These are phyloP conservation scores for Lamellibrachia satsuma DNA, from an alignment of 2,888 invertebrate species.

Conservation along the genomic window DNA sequence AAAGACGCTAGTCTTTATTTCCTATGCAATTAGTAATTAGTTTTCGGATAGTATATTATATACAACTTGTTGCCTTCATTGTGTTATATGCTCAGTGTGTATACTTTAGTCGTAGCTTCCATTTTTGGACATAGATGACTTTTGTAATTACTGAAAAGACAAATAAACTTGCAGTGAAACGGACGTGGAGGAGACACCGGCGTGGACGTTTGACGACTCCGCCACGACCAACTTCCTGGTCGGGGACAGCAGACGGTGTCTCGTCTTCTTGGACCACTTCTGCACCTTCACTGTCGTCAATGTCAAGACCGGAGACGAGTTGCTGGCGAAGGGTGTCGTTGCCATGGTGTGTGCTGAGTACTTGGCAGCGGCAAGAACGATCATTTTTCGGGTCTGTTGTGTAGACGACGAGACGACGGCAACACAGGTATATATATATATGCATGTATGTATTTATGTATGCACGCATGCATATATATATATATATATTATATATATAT, in stretches of 20 bases:
- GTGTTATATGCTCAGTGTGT: no score
- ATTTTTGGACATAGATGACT: no score
- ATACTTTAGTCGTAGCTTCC: no score
- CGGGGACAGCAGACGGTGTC: not conserved
- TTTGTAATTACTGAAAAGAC: no score
- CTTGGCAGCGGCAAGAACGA: not conserved
- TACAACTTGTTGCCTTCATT: no score
- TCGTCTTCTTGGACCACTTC: not conserved
- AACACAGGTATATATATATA: not conserved
- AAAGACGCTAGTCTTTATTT: no score
- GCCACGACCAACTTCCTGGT: not conserved
- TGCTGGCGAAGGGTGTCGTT: not conserved
- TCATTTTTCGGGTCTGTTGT: not conserved
- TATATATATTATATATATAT: no score
- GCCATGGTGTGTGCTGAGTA: not conserved
- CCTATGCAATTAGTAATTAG: no score
- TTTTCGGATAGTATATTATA: no score
- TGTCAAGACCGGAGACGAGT: not conserved
- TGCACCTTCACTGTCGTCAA: not conserved
- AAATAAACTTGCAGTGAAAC: not conserved
- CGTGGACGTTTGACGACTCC: not conserved
- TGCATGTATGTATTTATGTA: no score
- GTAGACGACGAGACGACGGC: not conserved
- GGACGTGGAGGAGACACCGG: not conserved
- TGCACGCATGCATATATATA: no score